Percentiles rank a stretch among this genome's conserved stretches.
Evolutionary conservation across 1,140 invertebrate species (phyloP).

Genomic region (Drosophila arizonae): DNA sequence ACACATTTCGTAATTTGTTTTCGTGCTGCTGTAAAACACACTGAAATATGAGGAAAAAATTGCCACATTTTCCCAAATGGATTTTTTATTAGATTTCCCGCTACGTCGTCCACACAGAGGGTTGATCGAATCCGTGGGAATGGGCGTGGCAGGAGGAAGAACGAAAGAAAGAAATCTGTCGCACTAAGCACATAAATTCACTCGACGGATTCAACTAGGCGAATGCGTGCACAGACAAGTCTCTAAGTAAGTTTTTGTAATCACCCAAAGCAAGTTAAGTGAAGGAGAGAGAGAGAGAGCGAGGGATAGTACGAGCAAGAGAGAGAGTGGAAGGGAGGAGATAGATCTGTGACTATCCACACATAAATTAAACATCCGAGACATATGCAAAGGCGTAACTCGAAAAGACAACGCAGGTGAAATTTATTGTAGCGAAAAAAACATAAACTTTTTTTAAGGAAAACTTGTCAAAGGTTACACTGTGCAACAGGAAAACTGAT

Average conservation of each 20-base stretch:
- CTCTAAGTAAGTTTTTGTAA: constrained; percentile 36
- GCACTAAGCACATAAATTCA: constrained; percentile 33
- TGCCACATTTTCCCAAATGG: constrained; percentile 73
- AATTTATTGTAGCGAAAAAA: constrained; percentile 58
- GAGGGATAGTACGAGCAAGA: neutral
- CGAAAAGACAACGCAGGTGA: constrained; percentile 58
- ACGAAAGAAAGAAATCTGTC: constrained; percentile 3
- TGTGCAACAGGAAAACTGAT: constrained; percentile 1
- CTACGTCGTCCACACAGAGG: constrained; percentile 1
- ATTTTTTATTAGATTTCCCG: constrained; percentile 71
- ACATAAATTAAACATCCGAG: constrained; percentile 60
- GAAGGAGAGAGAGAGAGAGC: neutral
- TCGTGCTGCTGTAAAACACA: constrained; percentile 53
- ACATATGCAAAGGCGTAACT: constrained; percentile 76
- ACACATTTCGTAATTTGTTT: constrained; percentile 74
- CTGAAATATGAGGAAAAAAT: constrained; percentile 79
- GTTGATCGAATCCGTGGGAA: constrained; percentile 58
- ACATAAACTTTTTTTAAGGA: constrained; percentile 7
- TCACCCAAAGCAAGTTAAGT: neutral
- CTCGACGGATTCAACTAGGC: constrained; percentile 38
- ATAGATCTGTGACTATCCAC: constrained; percentile 34
- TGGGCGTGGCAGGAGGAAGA: constrained; percentile 7
- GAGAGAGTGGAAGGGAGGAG: neutral
- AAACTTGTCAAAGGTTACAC: constrained; percentile 45
- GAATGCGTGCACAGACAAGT: constrained; percentile 48